Evolutionary conservation across 2,797 vertebrate genomes (phyloP), one percentile per base, ranked within the genome.

Genomic region (Sebastes diploproa): DNA sequence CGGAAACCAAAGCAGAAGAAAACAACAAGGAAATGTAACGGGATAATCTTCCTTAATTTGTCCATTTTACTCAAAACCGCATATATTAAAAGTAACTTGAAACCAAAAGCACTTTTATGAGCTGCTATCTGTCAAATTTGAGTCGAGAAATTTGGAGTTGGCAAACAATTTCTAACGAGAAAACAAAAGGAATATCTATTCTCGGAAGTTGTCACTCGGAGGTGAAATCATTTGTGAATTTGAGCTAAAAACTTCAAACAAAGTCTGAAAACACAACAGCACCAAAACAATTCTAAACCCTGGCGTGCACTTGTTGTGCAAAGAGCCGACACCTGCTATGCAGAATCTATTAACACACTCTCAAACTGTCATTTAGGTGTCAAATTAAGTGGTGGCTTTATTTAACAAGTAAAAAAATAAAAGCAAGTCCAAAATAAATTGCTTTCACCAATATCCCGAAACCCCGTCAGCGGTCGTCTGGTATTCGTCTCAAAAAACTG

Each of bases 331-430:
- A 82, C 65, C 76, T 80, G 86, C 69, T 65, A 11, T 4, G 69
- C 65, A 18, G 52, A 59, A 85, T 82, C 61, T 81, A 63, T 86
- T 79, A 81, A 59, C 82, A 16, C 14, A 10, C 79, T 73, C 60
- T 75, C 66, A 78, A 72, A 71, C 84, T 86, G 88, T 82, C 89
- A 86, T 20, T 81, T 25, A 29, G 16, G 34, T 73, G 82, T 90
- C 87, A 84, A 77, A 85, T 85, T 71, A 87, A 71, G 64, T 34
- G 75, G 56, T 78, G 50, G 52, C 22, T 75, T 65, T 81, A 74
- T 80, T 86, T 83, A 86, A 86, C 65, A 38, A 82, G 84, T 42
- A 56, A 68, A 50, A 86, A 50, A 86, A 85, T 86, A 27, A 80
- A 75, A 75, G 62, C 30, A 23, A 36, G 38, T 74, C 59, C n/a